phyloP scores from a whole-genome alignment of 1,140 invertebrate species.

The Choristoneura fumiferana region DNA sequence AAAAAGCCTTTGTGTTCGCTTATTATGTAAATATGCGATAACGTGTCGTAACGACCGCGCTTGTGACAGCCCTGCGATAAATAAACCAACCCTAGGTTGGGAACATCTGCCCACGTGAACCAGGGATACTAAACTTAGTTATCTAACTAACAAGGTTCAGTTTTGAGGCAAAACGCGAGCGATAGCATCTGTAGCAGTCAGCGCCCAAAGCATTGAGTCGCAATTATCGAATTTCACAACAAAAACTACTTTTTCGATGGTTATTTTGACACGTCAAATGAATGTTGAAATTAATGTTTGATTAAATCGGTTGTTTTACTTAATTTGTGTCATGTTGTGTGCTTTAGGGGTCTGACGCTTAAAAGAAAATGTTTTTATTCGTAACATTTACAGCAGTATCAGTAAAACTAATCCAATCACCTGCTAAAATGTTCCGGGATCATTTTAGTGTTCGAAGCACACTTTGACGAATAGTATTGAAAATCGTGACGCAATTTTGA shows the following conservation, averaged over 20 bases:
- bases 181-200: not conserved
- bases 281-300: too few relatives aligned
- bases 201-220: not conserved
- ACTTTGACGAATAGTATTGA: too few relatives aligned
- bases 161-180: not conserved
- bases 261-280: not conserved
- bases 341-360: too few relatives aligned
- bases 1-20: not conserved
- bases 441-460: too few relatives aligned
- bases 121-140: not conserved
- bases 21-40: constrained; percentile 11
- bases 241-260: constrained; percentile 7
- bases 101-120: not conserved
- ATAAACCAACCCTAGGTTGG: not conserved
- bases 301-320: too few relatives aligned
- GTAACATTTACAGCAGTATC: too few relatives aligned
- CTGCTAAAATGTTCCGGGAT: too few relatives aligned
- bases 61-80: not conserved
- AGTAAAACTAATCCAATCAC: too few relatives aligned
- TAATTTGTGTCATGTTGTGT: too few relatives aligned
- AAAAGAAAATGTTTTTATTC: too few relatives aligned
- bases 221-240: constrained; percentile 18
- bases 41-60: not conserved
- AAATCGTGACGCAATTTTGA: too few relatives aligned
- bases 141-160: not conserved